phyloP scores from a whole-genome alignment of 2,113 vertebrate genomes.

The Corythoichthys haematopterus region DNA sequence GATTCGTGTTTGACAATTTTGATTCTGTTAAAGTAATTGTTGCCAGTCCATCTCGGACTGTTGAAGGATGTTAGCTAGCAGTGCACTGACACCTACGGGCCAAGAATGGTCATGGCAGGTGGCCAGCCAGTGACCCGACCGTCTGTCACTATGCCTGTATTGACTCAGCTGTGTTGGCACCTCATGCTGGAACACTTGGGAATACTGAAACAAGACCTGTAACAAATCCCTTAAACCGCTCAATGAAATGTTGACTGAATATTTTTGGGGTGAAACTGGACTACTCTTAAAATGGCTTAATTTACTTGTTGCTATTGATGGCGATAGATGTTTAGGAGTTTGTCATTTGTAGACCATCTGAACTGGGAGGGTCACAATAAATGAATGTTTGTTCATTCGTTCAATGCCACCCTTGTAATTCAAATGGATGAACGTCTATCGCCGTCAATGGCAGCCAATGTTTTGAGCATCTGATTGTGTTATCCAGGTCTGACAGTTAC shows the following conservation, averaged over 20 bases:
- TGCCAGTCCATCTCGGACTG: background rate
- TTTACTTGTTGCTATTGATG: no score
- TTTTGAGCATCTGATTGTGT: background rate
- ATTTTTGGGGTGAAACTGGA: background rate
- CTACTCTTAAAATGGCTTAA: no score
- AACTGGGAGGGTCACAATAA: no score
- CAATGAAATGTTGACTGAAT: background rate
- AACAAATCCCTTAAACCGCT: conserved; percentile 3
- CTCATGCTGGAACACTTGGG: background rate
- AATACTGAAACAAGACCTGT: conserved; percentile 5
- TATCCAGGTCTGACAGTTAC: background rate
- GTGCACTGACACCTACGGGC: conserved; percentile 60
- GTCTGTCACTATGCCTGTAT: conserved; percentile 7
- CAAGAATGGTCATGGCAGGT: conserved; percentile 20
- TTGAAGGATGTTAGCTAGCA: background rate
- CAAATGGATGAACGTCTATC: no score
- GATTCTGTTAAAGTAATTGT: background rate
- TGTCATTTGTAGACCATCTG: no score
- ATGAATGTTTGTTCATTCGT: no score
- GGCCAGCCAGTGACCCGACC: conserved; percentile 26
- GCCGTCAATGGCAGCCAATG: no score
- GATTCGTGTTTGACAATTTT: background rate
- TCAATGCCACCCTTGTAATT: no score
- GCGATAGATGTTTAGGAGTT: no score
- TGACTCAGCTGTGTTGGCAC: conserved; percentile 21